These are phyloP conservation scores for Drosophila arawakana DNA, from an alignment of 1,140 invertebrate species.

Conservation along the genomic window DNA sequence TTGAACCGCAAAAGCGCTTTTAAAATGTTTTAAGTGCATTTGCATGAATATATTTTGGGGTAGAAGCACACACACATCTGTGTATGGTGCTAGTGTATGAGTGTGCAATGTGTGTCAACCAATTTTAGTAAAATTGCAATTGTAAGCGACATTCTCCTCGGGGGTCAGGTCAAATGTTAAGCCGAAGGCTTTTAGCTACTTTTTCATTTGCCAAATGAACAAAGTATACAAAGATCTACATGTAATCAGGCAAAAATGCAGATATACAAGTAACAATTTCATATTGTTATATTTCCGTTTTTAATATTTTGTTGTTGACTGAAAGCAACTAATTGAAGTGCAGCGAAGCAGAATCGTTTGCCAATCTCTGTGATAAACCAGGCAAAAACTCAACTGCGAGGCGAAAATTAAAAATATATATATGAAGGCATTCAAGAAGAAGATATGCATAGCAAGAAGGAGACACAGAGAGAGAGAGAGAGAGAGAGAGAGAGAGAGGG, in stretches of 20 bases:
- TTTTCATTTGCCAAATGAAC: conserved; percentile 68
- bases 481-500: neutral
- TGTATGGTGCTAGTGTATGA: conserved; percentile 8
- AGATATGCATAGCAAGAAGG: conserved; percentile 18
- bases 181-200: conserved; percentile 26
- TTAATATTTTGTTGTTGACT: conserved; percentile 42
- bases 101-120: conserved; percentile 74
- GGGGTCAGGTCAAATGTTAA: conserved; percentile 44
- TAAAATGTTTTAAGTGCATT: conserved; percentile 83
- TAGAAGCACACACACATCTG: conserved; percentile 28
- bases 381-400: conserved; percentile 76
- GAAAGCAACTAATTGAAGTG: conserved; percentile 76
- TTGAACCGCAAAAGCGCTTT: conserved; percentile 82
- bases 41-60: conserved; percentile 79
- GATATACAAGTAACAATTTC: conserved; percentile 26
- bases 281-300: conserved; percentile 36
- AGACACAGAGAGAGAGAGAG: neutral
- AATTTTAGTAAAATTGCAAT: conserved; percentile 81
- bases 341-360: conserved; percentile 78
- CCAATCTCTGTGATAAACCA: conserved; percentile 82
- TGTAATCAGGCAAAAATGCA: conserved; percentile 46
- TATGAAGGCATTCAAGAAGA: conserved; percentile 47
- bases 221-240: conserved; percentile 45
- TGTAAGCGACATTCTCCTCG: conserved; percentile 64
- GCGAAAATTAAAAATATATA: conserved; percentile 78